Percentiles rank a stretch among this genome's conserved stretches.
Conservation (phyloP, 2,113 vertebrate genomes). For the Silurus meridionalis region DNA sequence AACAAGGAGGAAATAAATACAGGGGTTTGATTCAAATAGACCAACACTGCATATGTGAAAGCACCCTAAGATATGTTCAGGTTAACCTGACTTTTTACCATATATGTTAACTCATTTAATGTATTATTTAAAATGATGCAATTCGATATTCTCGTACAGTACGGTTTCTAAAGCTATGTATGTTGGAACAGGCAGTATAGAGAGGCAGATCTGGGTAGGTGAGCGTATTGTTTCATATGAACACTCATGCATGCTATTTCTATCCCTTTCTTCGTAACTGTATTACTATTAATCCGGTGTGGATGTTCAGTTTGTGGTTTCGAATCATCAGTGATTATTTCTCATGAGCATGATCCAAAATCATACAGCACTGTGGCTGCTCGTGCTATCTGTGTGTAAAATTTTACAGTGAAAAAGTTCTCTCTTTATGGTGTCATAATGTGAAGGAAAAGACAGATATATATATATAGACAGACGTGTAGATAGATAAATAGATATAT, state of each 20-base stretch:
- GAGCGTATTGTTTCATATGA: background rate
- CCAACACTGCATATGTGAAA: background rate
- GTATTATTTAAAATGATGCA: background rate
- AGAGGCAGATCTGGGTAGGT: background rate
- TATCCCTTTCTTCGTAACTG: constrained; percentile 26
- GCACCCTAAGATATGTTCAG: background rate
- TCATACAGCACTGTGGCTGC: constrained; percentile 24
- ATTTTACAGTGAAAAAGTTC: background rate
- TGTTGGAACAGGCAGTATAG: background rate
- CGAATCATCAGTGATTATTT: constrained; percentile 18
- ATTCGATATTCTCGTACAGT: background rate
- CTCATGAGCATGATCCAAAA: constrained; percentile 29
- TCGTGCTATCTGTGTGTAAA: constrained; percentile 13
- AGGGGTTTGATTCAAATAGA: background rate
- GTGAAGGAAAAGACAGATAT: too few relatives aligned
- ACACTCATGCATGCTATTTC: constrained; percentile 16
- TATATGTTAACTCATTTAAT: background rate
- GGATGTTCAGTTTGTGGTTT: constrained; percentile 30
- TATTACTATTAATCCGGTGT: constrained; percentile 34
- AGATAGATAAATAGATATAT: too few relatives aligned
- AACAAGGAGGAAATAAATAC: background rate
- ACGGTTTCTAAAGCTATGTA: background rate
- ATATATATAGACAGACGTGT: too few relatives aligned
- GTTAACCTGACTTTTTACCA: background rate
- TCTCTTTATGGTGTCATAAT: constrained; percentile 39